Evolutionary conservation across 2,797 vertebrate species (phyloP), one percentile per base, ranked within the genome.

Genomic region (Diplodus puntazzo): DNA sequence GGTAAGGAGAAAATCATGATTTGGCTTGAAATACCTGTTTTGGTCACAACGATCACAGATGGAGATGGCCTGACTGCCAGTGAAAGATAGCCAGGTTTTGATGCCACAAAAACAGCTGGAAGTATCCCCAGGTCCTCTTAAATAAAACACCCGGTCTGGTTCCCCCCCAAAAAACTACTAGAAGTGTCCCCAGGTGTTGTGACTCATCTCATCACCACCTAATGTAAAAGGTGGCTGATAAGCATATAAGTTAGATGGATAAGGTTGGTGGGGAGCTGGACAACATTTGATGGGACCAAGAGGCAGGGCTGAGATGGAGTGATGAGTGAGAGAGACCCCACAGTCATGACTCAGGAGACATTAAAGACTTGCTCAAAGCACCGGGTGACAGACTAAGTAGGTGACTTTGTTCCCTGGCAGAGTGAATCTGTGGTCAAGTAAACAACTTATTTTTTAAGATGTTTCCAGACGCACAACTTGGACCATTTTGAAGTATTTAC

Each of bases 401-500:
- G 10, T 39, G 39, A 53, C 60, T 54, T 55, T 55, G 54, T 69
- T 64, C 27, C n/a, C 17, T 70, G 23, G 43, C 27, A 57, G 39
- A 57, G 39, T 55, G 17, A 55, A 69, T 79, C 74, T 18, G 42
- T 50, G n/a, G 61, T 17, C 34, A 71, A 63, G 57, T 75, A 83
- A 77, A 79, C 63, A 73, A 46, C 27, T 49, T 27, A 1, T 68
- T 73, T 50, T 59, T 45, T 5, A 23, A 1, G 0, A 46, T 59
- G 52, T 77, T 59, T 54, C 11, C 34, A 60, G 10, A 13, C 43
- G 73, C 57, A 25, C 43, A 50, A 58, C 62, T 75, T 39, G 59
- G 65, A 73, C 69, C 62, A 74, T 68, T 25, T 58, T 83, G 45
- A 80, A 84, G 64, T 18, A 62, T 58, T 74, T 9, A 50, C 48